These are phyloP conservation scores for Sebastes alutus DNA, from an alignment of 2,797 vertebrate genomes.

Conservation along the genomic window DNA sequence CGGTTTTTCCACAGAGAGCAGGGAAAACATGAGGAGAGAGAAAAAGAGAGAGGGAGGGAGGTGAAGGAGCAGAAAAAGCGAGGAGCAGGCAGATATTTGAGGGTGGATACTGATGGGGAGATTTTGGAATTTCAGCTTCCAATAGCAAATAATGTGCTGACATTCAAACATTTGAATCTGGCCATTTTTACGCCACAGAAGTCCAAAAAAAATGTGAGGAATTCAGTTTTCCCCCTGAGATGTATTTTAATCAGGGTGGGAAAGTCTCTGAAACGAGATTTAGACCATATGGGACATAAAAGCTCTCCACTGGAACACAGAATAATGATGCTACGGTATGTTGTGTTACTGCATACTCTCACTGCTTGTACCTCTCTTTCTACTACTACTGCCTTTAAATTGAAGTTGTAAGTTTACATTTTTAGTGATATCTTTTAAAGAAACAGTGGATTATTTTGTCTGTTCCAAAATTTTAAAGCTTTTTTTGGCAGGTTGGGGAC, in stretches of 20 bases:
- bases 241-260: conserved; percentile 31
- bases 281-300: not conserved
- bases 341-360: not conserved
- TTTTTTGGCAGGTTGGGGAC: not conserved
- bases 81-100: conserved; percentile 35
- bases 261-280: conserved; percentile 17
- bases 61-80: not conserved
- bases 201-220: conserved; percentile 17
- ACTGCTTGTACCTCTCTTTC: not conserved
- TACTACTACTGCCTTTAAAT: not conserved
- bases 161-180: conserved; percentile 25
- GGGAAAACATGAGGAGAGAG: conserved; percentile 20
- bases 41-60: not conserved
- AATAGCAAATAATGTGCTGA: conserved; percentile 42
- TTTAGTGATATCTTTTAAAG: not conserved
- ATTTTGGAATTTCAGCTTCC: conserved; percentile 22
- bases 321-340: not conserved
- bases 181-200: conserved; percentile 10
- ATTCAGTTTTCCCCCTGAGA: conserved; percentile 12
- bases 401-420: not conserved
- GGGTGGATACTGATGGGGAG: conserved; percentile 23
- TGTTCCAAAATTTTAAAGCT: not conserved
- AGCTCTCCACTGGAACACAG: conserved; percentile 1
- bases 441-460: not conserved
- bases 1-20: conserved; percentile 31